Conservation (phyloP, 2,888 invertebrate genomes). For the Metopia argyrocephala region DNA sequence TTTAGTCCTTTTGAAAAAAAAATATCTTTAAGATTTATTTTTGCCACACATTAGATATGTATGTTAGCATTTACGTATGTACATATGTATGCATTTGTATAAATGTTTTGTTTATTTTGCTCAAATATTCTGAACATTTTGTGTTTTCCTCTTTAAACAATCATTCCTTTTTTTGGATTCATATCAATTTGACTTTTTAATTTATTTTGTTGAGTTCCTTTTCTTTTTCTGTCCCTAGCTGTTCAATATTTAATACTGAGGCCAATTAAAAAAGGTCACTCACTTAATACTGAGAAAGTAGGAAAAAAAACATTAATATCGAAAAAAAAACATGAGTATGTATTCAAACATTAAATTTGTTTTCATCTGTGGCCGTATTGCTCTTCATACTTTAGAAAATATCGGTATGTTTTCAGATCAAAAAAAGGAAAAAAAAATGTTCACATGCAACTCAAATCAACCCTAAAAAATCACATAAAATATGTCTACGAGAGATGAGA, state of each 20-base stretch:
- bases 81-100: no score
- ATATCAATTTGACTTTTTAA: background rate
- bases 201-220: background rate
- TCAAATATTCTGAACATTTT: no score
- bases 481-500: no score
- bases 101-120: no score
- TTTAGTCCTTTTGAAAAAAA: no score
- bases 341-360: constrained; percentile 17
- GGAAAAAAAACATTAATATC: background rate
- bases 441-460: constrained; percentile 41
- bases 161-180: background rate
- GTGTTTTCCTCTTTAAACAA: no score
- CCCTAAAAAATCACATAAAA: constrained; percentile 29
- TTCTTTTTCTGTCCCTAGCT: background rate
- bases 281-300: background rate
- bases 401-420: background rate
- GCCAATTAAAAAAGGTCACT: background rate
- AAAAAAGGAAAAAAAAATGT: constrained; percentile 6
- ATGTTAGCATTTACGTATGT: no score
- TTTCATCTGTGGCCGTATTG: background rate
- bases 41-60: no score
- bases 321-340: background rate
- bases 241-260: background rate
- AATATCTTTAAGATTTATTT: no score
- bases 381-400: background rate